phyloP scores from a whole-genome alignment of 1,140 invertebrate species.

The Acromyrmex echinatior region DNA sequence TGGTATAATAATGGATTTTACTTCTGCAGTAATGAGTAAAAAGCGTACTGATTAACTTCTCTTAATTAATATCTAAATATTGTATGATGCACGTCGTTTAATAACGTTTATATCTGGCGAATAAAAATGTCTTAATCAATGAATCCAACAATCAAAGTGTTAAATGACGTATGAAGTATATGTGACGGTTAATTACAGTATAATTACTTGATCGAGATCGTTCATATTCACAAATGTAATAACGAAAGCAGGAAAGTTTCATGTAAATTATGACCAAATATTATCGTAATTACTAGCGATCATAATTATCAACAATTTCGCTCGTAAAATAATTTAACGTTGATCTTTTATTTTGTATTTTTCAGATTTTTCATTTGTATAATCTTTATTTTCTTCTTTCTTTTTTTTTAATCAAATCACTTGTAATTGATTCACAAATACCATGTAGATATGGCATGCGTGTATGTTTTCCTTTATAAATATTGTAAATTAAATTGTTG shows the following conservation, averaged over 20 bases:
- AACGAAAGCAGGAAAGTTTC: background rate
- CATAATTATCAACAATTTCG: conserved; percentile 27
- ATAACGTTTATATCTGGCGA: background rate
- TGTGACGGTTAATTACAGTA: background rate
- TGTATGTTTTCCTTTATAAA: conserved; percentile 76
- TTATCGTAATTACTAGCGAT: conserved; percentile 17
- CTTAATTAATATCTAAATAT: background rate
- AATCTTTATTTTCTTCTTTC: conserved; percentile 60
- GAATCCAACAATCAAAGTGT: background rate
- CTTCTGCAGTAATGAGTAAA: background rate
- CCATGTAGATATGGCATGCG: conserved; percentile 80
- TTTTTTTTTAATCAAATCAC: conserved; percentile 59
- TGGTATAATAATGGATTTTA: background rate
- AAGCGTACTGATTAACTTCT: conserved; percentile 7
- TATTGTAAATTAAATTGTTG: conserved; percentile 75
- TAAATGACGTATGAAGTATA: background rate
- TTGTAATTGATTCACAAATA: conserved; percentile 38
- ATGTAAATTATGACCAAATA: conserved; percentile 46
- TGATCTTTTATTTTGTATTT: conserved; percentile 42
- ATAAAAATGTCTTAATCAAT: conserved; percentile 13
- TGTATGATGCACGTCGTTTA: background rate
- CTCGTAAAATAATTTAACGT: conserved; percentile 18
- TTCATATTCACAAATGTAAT: conserved; percentile 16
- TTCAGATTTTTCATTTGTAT: conserved; percentile 59
- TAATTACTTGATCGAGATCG: background rate